Evolutionary conservation across 2,888 invertebrate genomes (phyloP).

Genomic region (Agrotis segetum): DNA sequence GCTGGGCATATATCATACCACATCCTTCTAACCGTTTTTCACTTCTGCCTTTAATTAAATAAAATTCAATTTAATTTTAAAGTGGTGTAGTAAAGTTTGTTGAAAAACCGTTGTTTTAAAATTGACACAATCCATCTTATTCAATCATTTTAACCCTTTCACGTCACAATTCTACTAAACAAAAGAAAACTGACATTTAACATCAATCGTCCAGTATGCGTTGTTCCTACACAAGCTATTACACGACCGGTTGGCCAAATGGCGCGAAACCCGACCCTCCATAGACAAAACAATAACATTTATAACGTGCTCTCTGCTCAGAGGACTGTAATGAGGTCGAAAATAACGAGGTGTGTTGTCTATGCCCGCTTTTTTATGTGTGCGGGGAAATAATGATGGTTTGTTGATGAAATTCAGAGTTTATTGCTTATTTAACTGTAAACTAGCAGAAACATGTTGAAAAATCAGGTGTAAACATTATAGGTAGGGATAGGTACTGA

Average conservation of each 20-base stretch:
- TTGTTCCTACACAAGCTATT: constrained; percentile 78
- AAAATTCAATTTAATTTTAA: no score
- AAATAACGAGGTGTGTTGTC: constrained; percentile 58
- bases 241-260: constrained; percentile 90
- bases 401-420: neutral
- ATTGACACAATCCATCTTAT: constrained; percentile 19
- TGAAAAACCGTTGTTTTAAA: neutral
- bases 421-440: neutral
- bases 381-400: neutral
- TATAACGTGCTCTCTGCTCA: constrained; percentile 53
- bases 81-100: no score
- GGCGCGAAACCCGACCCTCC: constrained; percentile 89
- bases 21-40: no score
- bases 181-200: constrained; percentile 13
- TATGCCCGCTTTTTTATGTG: constrained; percentile 35
- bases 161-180: neutral
- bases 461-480: no score
- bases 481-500: no score
- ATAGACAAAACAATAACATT: constrained; percentile 76
- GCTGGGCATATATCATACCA: no score
- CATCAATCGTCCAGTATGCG: constrained; percentile 65
- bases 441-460: no score
- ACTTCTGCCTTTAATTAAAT: no score
- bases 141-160: constrained; percentile 22
- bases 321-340: constrained; percentile 59